Percentiles rank a stretch among this genome's conserved stretches.
Conservation (phyloP, 64 coral and sea anemone species). For the Actinia equina region DNA sequence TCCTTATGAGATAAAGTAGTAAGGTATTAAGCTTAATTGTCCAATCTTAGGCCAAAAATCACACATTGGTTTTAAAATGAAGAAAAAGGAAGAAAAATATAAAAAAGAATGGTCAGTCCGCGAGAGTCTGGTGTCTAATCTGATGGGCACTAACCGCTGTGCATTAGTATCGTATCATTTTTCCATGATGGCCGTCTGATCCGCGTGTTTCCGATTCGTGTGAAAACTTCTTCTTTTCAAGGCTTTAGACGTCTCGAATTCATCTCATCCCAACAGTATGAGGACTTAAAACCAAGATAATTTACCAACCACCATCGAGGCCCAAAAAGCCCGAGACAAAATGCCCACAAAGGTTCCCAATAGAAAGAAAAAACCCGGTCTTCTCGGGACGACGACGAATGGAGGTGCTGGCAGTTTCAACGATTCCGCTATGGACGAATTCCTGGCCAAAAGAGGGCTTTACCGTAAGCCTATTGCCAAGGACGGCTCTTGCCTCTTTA, state of each 20-base stretch:
- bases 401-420: conserved; percentile 56
- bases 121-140: conserved; percentile 11
- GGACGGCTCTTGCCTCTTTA: conserved; percentile 98
- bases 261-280: not conserved
- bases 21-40: too few relatives aligned
- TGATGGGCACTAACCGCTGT: not conserved
- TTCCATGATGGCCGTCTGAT: conserved; percentile 17
- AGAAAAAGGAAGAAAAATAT: not conserved
- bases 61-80: not conserved
- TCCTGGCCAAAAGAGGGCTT: conserved; percentile 54
- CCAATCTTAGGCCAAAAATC: too few relatives aligned
- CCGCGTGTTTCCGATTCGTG: conserved; percentile 12
- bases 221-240: conserved; percentile 13
- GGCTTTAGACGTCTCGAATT: conserved; percentile 15
- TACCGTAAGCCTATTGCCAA: conserved; percentile 94
- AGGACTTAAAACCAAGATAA: conserved; percentile 1
- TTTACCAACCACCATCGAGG: conserved; percentile 1
- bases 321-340: not conserved
- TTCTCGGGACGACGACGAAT: conserved; percentile 19
- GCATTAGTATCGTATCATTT: not conserved
- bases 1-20: too few relatives aligned
- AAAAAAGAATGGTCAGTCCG: not conserved
- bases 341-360: conserved; percentile 37
- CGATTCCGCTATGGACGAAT: conserved; percentile 94
- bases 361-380: conserved; percentile 53